These are phyloP conservation scores for Diploscapter pachys DNA, from an alignment of 1,140 invertebrate genomes.

Conservation along the genomic window DNA sequence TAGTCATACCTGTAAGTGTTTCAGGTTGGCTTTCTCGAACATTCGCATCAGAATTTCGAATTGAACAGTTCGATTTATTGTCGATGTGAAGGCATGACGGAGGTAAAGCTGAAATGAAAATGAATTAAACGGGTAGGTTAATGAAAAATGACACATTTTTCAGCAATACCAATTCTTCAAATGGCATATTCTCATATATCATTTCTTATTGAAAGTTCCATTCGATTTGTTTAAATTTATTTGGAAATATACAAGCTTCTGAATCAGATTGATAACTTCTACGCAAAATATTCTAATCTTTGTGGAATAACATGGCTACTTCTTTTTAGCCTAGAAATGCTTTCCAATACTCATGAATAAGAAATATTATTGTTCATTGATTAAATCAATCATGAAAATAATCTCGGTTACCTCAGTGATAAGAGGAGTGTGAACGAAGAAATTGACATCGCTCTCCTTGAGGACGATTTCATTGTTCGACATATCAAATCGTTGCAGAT, in stretches of 20 bases:
- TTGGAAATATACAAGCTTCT: too few species aligned
- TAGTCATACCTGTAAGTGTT: slow-evolving; percentile 42
- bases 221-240: too few species aligned
- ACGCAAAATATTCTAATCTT: too few species aligned
- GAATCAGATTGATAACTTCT: too few species aligned
- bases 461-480: slow-evolving; percentile 57
- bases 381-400: background rate
- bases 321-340: too few species aligned
- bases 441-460: slow-evolving; percentile 48
- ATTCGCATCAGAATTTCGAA: slow-evolving; percentile 54
- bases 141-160: background rate
- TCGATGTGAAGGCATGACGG: slow-evolving; percentile 49
- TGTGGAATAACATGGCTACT: too few species aligned
- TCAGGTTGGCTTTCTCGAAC: slow-evolving; percentile 51
- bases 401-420: slow-evolving; percentile 42
- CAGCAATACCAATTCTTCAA: too few species aligned
- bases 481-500: slow-evolving; percentile 52
- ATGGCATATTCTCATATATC: too few species aligned
- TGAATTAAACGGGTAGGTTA: too few species aligned
- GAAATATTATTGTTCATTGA: too few species aligned
- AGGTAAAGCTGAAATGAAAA: slow-evolving; percentile 50
- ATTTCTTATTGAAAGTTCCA: too few species aligned
- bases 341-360: too few species aligned
- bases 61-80: slow-evolving; percentile 48
- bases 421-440: slow-evolving; percentile 51